Base-by-base conservation (phyloP, 2,113 vertebrate species). In the Pelecanoides urinatrix region DNA sequence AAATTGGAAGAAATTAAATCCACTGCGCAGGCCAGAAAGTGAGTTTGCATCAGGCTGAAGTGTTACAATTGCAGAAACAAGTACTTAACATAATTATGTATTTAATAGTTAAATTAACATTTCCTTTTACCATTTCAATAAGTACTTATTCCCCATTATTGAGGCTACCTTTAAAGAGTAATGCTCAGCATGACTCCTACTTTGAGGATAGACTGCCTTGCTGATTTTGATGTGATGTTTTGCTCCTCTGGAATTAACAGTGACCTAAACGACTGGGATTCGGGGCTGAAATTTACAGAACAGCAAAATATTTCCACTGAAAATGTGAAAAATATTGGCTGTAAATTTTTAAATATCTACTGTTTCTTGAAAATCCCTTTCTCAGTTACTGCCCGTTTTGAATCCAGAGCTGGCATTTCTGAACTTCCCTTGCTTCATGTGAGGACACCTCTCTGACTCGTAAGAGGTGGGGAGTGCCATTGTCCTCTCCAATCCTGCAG, bases 51-150 rank as follows among this genome's bases (percentile, higher is more conserved):
- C 85, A 95, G 63, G 59, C 81, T 96, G 78, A 92, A 96, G 93
- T 95, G 94, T 96, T 73, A 73, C 74, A 95, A 73, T 82, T 95
- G 93, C 85, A 93, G 95, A 96, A 96, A 96, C 93, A 96, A 94
- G 94, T 96, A 90, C 92, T 97, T 95, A 73, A 90, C 68, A 18
- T 94, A 96, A 96, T 96, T 96, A 92, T 88, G 67, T 95, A 92
- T 96, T 92, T 96, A 95, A 93, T 93, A 94, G 93, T 96, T 94
- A 96, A 96, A 97, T 92, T 93, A 97, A 92, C 95, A 88, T 94
- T 97, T 94, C 90, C 94, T 96, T 96, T 96, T 95, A 95, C 71
- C 90, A 61, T 93, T 95, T 94, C 90, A 68, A 65, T 92, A 87
- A 90, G 96, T 80, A 86, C 88, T 96, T 73, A 70, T 47, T 93